Conservation (phyloP, 2,797 vertebrate genomes). For the Halcyon badia region DNA sequence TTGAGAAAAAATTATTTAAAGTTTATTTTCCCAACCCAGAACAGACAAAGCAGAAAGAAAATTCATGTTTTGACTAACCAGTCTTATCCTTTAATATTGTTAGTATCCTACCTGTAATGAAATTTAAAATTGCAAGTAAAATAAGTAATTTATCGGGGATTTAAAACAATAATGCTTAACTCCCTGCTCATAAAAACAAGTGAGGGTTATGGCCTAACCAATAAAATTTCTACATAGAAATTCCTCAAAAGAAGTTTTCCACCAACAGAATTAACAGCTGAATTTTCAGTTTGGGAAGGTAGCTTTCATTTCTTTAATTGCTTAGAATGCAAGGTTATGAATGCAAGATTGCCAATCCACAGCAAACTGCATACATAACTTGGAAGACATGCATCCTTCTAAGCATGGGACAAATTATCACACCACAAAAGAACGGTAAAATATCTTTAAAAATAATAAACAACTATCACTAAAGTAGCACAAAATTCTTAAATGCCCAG, state of each 20-base stretch:
- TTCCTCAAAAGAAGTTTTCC: neutral
- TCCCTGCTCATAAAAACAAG: neutral
- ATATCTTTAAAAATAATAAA: neutral
- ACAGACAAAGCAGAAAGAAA: neutral
- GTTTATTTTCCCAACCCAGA: neutral
- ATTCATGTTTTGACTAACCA: neutral
- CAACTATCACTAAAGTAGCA: neutral
- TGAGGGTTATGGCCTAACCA: neutral
- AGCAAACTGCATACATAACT: neutral
- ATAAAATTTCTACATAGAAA: neutral
- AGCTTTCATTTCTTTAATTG: neutral
- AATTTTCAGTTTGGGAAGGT: neutral
- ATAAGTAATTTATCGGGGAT: neutral
- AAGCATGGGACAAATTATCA: neutral
- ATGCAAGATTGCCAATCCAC: neutral
- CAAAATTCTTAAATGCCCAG: neutral
- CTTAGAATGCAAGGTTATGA: neutral
- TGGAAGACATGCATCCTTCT: neutral
- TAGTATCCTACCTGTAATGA: neutral
- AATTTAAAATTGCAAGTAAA: neutral
- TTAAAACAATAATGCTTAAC: neutral
- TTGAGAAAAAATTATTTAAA: rapidly evolving
- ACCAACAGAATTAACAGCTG: neutral
- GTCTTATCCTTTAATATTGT: neutral
- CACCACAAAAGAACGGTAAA: neutral